phyloP scores from a whole-genome alignment of 1,140 invertebrate species.

The Philopotamus ludificatus region DNA sequence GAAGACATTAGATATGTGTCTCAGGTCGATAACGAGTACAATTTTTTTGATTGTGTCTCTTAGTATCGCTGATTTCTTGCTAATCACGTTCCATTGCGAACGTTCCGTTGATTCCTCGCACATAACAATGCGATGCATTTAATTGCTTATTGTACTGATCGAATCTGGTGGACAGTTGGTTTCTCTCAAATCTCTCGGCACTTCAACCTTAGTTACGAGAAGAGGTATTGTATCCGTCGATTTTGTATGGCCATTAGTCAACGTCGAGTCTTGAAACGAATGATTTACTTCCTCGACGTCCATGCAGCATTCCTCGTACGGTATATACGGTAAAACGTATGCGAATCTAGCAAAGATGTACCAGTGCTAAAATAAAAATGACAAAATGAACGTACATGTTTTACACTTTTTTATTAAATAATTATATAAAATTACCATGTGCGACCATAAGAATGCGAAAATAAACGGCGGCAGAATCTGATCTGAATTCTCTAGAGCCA shows the following conservation, averaged over 20 bases:
- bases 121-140: constrained; percentile 5
- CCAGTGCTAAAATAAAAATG: constrained; percentile 31
- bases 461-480: constrained; percentile 63
- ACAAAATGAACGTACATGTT: constrained; percentile 2
- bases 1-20: too few relatives aligned
- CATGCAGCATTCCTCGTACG: constrained; percentile 30
- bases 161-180: constrained; percentile 27
- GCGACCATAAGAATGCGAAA: constrained; percentile 55
- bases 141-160: constrained; percentile 35
- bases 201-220: constrained; percentile 33
- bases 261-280: constrained; percentile 13
- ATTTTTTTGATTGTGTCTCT: too few relatives aligned
- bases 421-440: constrained; percentile 50
- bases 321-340: constrained; percentile 33
- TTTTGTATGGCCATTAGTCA: constrained; percentile 22
- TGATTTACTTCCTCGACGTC: constrained; percentile 19
- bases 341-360: constrained; percentile 35
- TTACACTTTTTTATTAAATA: background rate
- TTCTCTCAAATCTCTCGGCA: constrained; percentile 13
- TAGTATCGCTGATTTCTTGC: too few relatives aligned
- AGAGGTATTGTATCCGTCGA: constrained; percentile 36
- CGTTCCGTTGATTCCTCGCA: too few relatives aligned
- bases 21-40: too few relatives aligned
- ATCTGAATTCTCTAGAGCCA: constrained; percentile 67
- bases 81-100: too few relatives aligned